phyloP scores from a whole-genome alignment of 2,113 vertebrate genomes.

The Ammodytes marinus region DNA sequence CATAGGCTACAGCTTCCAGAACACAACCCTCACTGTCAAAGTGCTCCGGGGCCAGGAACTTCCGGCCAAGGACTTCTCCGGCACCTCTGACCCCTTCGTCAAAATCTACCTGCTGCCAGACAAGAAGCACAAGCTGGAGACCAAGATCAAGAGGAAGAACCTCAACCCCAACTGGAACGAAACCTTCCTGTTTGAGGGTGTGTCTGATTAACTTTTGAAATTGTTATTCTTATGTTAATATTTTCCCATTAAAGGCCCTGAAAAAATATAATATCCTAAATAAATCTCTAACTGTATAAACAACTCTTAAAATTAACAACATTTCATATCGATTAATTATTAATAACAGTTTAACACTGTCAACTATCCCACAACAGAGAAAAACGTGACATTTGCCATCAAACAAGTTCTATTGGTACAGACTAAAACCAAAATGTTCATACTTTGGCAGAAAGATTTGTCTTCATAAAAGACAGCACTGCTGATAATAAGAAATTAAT shows the following conservation, averaged over 20 bases:
- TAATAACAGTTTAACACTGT: background rate
- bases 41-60: constrained; percentile 97
- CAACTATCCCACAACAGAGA: background rate
- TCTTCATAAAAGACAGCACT: background rate
- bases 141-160: constrained; percentile 99
- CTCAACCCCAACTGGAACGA: constrained; percentile 99
- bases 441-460: background rate
- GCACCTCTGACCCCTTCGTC: constrained; percentile 98
- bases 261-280: background rate
- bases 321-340: background rate
- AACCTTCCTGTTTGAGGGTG: constrained; percentile 98
- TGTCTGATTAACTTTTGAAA: constrained; percentile 35
- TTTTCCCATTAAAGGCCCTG: background rate
- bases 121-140: constrained; percentile 99
- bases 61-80: constrained; percentile 98
- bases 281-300: background rate
- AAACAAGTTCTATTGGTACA: too few relatives aligned
- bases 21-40: constrained; percentile 98
- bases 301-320: background rate
- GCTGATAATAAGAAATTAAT: background rate
- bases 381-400: too few relatives aligned
- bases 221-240: background rate
- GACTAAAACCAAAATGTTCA: background rate
- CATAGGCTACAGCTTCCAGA: constrained; percentile 99
- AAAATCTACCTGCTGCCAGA: constrained; percentile 99